Evolutionary conservation across 2,113 vertebrate species (phyloP), one percentile per base, ranked within the genome.

Genomic region (Bufo gargarizans): DNA sequence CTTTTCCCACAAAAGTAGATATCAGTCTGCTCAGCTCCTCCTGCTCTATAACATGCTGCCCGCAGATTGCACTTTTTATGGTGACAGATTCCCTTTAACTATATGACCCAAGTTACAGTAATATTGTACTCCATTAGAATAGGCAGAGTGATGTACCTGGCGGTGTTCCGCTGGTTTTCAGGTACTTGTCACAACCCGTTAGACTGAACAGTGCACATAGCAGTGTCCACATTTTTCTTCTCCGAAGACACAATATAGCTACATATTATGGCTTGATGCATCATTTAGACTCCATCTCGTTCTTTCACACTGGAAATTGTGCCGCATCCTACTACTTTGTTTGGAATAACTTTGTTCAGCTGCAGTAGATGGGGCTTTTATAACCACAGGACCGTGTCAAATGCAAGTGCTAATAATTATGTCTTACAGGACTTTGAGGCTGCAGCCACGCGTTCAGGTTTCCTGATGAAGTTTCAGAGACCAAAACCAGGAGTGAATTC

Each of bases 181-280:
- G 55, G n/a, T 81, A 58, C 77, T 45, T 81, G 78, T 59, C 78
- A 58, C n/a, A 58, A 59, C 78, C 43, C 11, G 53, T 80, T 55
- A 56, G 53, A 58, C n/a, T 43, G 55, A 81, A 59, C 55, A 58
- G 45, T 81, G 59, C 55, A 81, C 55, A 16, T 33, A 79, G 49
- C 22, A 61, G 55, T 55, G 3, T 81, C 55, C 78, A 59, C 56
- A 58, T 58, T 59, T 56, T 79, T 81, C 56, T 56, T 59, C 53
- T 61, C 61, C 61, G 55, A 78, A 78, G 77, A 78, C 50, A 55
- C 50, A 55, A 81, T 43, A 61, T 61, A 59, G 22, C 53, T 45
- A 33, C 16, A 58, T 59, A 58, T 81, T 43, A 81, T 59, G n/a
- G n/a, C 56, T 58, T 81, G 78, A 19, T 56, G 45, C 56, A 43